Conservation (phyloP, 2,113 vertebrate species). For the Indicator indicator region DNA sequence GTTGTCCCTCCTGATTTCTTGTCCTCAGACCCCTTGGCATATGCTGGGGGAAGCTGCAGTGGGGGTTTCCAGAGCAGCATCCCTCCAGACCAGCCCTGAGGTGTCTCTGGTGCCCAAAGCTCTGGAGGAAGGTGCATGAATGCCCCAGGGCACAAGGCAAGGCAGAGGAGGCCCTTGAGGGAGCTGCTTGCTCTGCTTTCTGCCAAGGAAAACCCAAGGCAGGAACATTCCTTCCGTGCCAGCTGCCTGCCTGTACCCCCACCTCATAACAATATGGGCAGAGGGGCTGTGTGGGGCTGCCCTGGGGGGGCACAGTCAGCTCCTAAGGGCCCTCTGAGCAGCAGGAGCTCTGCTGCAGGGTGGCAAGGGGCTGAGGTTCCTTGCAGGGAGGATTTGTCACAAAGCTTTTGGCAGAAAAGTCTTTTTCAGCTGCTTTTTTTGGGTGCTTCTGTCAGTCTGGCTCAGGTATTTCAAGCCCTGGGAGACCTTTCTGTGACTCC, state of each 20-base stretch:
- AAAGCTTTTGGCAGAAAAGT: background rate
- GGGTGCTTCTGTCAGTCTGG: too few species aligned
- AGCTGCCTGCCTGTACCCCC: background rate
- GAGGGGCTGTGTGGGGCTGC: accelerated
- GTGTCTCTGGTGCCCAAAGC: background rate
- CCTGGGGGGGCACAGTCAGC: background rate
- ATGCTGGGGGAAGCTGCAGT: background rate
- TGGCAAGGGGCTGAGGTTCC: background rate
- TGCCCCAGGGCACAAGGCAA: background rate
- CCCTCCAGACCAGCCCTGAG: background rate
- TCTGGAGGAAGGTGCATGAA: conserved; percentile 12
- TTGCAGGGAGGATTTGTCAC: background rate
- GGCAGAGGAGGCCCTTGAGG: conserved; percentile 1
- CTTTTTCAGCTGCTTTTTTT: background rate
- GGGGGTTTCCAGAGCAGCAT: background rate
- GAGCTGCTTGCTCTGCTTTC: background rate
- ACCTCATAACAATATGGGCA: accelerated
- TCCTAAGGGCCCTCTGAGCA: background rate
- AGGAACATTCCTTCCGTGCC: background rate
- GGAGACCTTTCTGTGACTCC: background rate
- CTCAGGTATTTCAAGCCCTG: background rate
- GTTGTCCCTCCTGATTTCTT: conserved; percentile 28
- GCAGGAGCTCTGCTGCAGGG: background rate
- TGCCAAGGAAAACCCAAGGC: background rate
- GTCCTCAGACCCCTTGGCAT: conserved; percentile 21